phyloP scores from a whole-genome alignment of 1,140 invertebrate species.

The Leptoteleia sp. region DNA sequence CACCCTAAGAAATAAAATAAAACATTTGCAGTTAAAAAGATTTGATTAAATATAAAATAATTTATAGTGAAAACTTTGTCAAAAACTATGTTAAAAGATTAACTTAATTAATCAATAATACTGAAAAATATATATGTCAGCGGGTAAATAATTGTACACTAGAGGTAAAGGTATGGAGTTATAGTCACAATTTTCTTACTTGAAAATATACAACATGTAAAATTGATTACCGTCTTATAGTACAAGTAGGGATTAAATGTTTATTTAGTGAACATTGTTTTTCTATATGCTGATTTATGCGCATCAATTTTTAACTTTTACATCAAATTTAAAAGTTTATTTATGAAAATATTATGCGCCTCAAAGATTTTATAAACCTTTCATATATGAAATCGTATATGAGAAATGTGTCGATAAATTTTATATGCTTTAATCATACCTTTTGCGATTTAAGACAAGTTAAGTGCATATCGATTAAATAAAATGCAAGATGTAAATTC shows the following conservation, averaged over 20 bases:
- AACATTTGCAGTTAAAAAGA: background rate
- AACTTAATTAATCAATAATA: slow-evolving; percentile 6
- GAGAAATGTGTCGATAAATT: too few relatives aligned
- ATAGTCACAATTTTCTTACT: slow-evolving; percentile 29
- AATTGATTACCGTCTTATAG: slow-evolving; percentile 40
- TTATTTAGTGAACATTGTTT: slow-evolving; percentile 20
- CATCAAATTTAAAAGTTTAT: too few relatives aligned
- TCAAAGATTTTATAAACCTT: too few relatives aligned
- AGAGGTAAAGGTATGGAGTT: slow-evolving; percentile 29
- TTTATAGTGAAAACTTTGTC: background rate
- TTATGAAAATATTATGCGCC: too few relatives aligned
- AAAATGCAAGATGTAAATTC: too few relatives aligned
- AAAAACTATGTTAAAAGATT: slow-evolving; percentile 2
- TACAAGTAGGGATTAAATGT: slow-evolving; percentile 38
- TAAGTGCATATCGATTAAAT: too few relatives aligned
- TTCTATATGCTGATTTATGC: slow-evolving; percentile 30
- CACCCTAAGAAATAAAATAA: slow-evolving; percentile 77
- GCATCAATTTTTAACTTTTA: too few relatives aligned
- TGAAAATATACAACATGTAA: slow-evolving; percentile 46
- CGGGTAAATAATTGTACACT: slow-evolving; percentile 39
- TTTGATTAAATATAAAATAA: background rate
- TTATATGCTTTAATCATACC: too few relatives aligned
- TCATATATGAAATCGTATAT: too few relatives aligned
- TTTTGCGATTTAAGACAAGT: too few relatives aligned
- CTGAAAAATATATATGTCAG: slow-evolving; percentile 38